Evolutionary conservation across 2,888 invertebrate genomes (phyloP), one percentile per base, ranked within the genome.

Genomic region (Meteorus colon): DNA sequence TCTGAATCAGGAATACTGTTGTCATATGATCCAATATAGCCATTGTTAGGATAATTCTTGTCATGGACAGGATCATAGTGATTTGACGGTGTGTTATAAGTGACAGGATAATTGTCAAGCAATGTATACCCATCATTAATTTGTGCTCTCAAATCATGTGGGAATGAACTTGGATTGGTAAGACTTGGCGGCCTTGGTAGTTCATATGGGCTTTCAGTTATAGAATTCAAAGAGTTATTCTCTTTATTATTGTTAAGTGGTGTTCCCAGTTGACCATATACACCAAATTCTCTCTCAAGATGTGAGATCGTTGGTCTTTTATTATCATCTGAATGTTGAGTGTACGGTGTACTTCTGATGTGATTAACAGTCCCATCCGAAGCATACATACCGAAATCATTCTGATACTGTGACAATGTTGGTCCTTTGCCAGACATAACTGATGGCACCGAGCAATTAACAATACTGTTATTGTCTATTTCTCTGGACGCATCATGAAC

Each of bases 41-140:
- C 87, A 76, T 88, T 87, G 76, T 85, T 87, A 4, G 81, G 66
- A 41, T 83, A 84, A 75, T 80, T 80, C 70, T 85, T 84, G 12
- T 62, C 75, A 45, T 83, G 84, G 27, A 73, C 80, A 8, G 8
- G 8, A 69, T 84, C 84, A 45, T 84, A 89, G 78, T 86, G 88
- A 84, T 86, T 88, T 14, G 86, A 76, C 12, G 88, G 88, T 6
- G 88, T 89, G 19, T 86, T 84, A 77, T 84, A 86, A 81, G 84
- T 85, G 29, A 81, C 82, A 0, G 83, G 82, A 80, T 86, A 86
- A 81, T 81, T 82, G 27, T 86, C 85, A 24, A 82, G 77, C 63
- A 83, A 82, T 2, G 82, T 82, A 74, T 80, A 82, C 8, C 79
- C 82, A 14, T 84, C 84, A 12, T 83, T 79, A 10, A 77, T 72